A percentile compares a stretch with the other conserved stretches of the same genome.
phyloP scores from a whole-genome alignment of 2,888 invertebrate genomes.

The Matsumyia berberina region DNA sequence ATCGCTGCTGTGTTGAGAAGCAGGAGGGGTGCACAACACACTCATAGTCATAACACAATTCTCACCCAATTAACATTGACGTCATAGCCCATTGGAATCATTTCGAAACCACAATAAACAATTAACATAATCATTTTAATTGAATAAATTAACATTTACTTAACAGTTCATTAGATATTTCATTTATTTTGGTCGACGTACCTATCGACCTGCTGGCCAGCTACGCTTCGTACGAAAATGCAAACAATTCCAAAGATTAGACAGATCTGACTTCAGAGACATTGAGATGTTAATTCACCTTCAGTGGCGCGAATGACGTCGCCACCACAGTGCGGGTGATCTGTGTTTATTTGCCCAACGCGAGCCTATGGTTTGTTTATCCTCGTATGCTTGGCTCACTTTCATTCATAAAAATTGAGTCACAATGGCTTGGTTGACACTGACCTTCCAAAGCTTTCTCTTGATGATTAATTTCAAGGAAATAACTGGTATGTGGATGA shows the following conservation, averaged over 20 bases:
- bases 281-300: slow-evolving; percentile 14
- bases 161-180: slow-evolving; percentile 46
- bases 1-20: no score
- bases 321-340: slow-evolving; percentile 2
- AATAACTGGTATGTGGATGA: not conserved
- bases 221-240: not conserved
- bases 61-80: slow-evolving; percentile 67
- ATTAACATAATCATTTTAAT: slow-evolving; percentile 64
- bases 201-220: not conserved
- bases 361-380: not conserved
- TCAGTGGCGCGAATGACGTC: slow-evolving; percentile 47
- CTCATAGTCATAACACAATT: slow-evolving; percentile 10
- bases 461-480: not conserved
- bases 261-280: not conserved
- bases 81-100: slow-evolving; percentile 58
- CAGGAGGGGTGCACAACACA: no score
- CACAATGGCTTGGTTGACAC: not conserved
- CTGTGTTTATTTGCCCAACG: not conserved
- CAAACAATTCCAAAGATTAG: no score
- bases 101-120: slow-evolving; percentile 33
- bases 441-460: not conserved
- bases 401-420: slow-evolving; percentile 28
- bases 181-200: slow-evolving; percentile 3
- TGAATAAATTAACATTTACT: slow-evolving; percentile 65
- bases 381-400: not conserved